Base-by-base conservation (phyloP, 2,797 vertebrate species). In the Typhlichthys eigenmanni region DNA sequence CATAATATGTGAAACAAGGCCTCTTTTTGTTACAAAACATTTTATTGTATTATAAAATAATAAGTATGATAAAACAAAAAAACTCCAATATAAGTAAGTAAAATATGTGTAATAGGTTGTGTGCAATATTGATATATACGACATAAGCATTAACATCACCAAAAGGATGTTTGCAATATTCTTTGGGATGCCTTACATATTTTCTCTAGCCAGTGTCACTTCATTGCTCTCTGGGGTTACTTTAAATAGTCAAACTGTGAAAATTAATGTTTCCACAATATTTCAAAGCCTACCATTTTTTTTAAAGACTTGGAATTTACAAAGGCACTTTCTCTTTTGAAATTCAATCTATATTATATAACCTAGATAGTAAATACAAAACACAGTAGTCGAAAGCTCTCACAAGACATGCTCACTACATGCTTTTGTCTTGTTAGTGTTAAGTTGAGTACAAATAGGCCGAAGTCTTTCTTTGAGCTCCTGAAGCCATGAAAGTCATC, bases 401-500 rank as follows among this genome's bases (percentile, higher is more conserved):
- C 11, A n/a, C 14, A 47, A 47, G 8, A 47, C 5, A 2, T 57
- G 32, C 2, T 11, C 47, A 51, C 32, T 17, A 46, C 16, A 16
- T 47, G 47, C 3, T n/a, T 38, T 51, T 14, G 56, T 6, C 51
- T 67, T 55, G 43, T 67, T 67, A 67, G 64, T 58, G 47, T 3
- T 59, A 38, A 58, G 34, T 29, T 0, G 10, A 72, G 64, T 66
- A 60, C 49, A 55, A 63, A 80, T 55, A 62, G 58, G 70, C 63
- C 64, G 74, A 62, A 65, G 52, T 52, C 57, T 34, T 38, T 54
- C 55, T 74, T 60, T 61, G 59, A 51, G 58, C 61, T 72, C 47
- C 76, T 38, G 34, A 38, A 69, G 76, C 55, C 65, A 57, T 55
- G 58, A 63, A 70, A 87, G 81, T 62, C 54, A 58, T 80, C 85